These are phyloP conservation scores for Lepisosteus osseus DNA, from an alignment of 2,113 vertebrate species.

Conservation along the genomic window DNA sequence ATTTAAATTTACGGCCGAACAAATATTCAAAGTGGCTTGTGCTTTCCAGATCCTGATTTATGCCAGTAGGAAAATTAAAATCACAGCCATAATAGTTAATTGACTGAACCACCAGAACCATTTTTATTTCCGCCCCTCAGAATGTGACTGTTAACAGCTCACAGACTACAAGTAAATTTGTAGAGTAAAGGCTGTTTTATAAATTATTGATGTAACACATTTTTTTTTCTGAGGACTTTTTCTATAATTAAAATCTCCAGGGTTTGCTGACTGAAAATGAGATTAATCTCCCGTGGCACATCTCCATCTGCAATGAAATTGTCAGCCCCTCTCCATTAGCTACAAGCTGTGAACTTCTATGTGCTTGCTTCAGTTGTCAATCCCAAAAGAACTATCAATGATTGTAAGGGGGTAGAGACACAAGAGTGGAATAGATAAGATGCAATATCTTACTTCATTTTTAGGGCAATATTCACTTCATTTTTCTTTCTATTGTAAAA, in stretches of 20 bases:
- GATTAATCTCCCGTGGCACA: constrained; percentile 73
- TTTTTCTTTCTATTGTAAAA: constrained; percentile 8
- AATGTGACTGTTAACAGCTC: constrained; percentile 22
- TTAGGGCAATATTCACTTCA: not conserved
- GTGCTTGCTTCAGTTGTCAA: constrained; percentile 24
- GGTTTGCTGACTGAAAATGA: constrained; percentile 60
- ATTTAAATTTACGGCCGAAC: constrained; percentile 52
- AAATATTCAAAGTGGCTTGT: constrained; percentile 54
- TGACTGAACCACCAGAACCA: constrained; percentile 47
- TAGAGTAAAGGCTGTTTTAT: constrained; percentile 23
- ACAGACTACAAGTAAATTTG: constrained; percentile 27
- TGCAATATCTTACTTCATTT: not conserved
- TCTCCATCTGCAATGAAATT: constrained; percentile 65
- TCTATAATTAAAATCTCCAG: constrained; percentile 53
- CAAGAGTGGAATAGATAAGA: not conserved
- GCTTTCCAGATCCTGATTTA: constrained; percentile 54
- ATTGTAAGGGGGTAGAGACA: not conserved
- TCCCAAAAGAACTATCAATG: not conserved
- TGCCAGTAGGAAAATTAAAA: constrained; percentile 57
- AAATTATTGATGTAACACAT: constrained; percentile 49
- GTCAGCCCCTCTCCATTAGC: constrained; percentile 69
- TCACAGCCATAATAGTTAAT: constrained; percentile 55
- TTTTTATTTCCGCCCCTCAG: constrained; percentile 23
- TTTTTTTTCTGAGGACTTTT: constrained; percentile 41
- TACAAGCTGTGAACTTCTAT: constrained; percentile 56